Evolutionary conservation across 2,113 vertebrate species (phyloP), one percentile per base, ranked within the genome.

Genomic region (Barnardius zonarius): DNA sequence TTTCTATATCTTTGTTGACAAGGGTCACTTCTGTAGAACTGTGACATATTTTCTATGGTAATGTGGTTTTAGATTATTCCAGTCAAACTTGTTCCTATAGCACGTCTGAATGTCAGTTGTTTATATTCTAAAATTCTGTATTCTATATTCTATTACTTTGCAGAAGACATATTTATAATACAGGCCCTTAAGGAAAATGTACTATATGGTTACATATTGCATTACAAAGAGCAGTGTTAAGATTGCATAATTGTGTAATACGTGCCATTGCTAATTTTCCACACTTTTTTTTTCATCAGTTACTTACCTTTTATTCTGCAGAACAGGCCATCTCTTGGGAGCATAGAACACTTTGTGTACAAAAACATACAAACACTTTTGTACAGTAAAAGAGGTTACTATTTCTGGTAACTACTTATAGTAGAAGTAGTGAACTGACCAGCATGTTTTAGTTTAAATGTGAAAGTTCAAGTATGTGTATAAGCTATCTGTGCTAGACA

Each of bases 1-100:
- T 97, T 96, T 92, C 82, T 96, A 3, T 95, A 57, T 85, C 92
- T 77, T 96, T 94, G 74, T 94, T 97, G 96, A 94, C 91, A 93
- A 95, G 48, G 66, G 72, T 89, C 24, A 86, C 87, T 95, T 95
- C 80, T 87, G 81, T 92, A 78, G 77, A 96, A 80, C 35, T 51
- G 24, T 33, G 9, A 19, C 91, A 27, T 88, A 76, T 90, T 93
- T 89, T 91, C 82, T 90, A 15, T 92, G 39, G 37, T 78, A 92
- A 82, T 86, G 86, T 86, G 48, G 23, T 79, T 90, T 76, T 52
- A 81, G 57, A 66, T 89, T 76, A n/a, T 30, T 14, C 7, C 64
- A n/a, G 24, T 90, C 22, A 81, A 49, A 73, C 90, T 25, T 74
- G 7, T 64, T 76, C 44, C 9, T 73, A 7, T 25, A 61, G 41